Evolutionary conservation across 2,797 vertebrate genomes (phyloP).

Genomic region (Siniperca obscura): DNA sequence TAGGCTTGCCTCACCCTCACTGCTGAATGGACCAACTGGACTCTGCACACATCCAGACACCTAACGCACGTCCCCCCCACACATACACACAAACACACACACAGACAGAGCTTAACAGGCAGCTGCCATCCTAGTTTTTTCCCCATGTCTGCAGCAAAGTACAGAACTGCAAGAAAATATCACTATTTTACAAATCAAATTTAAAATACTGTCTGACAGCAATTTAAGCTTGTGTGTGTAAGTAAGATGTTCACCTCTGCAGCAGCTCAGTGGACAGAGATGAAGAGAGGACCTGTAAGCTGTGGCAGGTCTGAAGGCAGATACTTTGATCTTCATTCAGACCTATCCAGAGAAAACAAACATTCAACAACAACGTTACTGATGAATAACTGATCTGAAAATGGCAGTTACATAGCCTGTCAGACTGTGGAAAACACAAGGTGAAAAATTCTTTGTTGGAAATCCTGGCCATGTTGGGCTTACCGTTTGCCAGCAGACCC

Average conservation of each 20-base stretch:
- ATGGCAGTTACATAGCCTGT: not conserved
- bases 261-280: conserved; percentile 92
- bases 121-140: not conserved
- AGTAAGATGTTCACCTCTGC: conserved; percentile 87
- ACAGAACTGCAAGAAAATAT: not conserved
- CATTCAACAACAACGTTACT: not conserved
- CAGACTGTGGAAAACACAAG: not conserved
- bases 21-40: conserved; percentile 93
- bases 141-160: not conserved
- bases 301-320: conserved; percentile 94
- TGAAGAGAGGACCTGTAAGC: conserved; percentile 92
- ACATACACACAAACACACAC: conserved; percentile 7
- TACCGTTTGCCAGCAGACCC: conserved; percentile 95
- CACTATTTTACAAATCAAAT: not conserved
- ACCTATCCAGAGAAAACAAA: conserved; percentile 78
- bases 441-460: not conserved
- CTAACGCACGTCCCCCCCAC: conserved; percentile 71
- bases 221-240: not conserved
- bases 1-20: conserved; percentile 94
- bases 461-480: not conserved
- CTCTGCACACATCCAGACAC: conserved; percentile 95
- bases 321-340: conserved; percentile 92
- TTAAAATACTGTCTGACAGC: not conserved
- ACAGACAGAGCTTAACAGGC: not conserved
- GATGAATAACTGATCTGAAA: not conserved